Conservation (phyloP, 2,797 vertebrate genomes). For the Thamnophis elegans region DNA sequence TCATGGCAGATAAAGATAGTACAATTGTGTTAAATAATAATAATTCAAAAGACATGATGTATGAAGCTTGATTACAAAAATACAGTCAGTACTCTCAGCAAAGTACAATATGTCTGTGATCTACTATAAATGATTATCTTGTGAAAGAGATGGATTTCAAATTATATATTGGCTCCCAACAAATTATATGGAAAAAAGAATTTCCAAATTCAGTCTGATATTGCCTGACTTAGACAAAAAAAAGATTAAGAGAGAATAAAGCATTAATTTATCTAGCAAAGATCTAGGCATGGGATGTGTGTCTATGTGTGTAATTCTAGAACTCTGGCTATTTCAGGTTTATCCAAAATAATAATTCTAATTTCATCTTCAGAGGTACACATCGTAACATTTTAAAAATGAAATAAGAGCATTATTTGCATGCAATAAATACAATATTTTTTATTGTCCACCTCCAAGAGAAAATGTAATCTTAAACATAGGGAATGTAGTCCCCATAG, state of each 20-base stretch:
- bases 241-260: not conserved
- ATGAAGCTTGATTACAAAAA: not conserved
- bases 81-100: not conserved
- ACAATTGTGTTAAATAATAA: not conserved
- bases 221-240: not conserved
- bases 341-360: not conserved
- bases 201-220: not conserved
- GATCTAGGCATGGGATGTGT: not conserved
- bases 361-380: not conserved
- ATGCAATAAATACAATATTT: not conserved
- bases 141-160: not conserved
- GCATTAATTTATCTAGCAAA: not conserved
- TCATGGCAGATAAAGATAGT: not conserved
- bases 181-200: not conserved
- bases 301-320: not conserved
- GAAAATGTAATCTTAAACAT: not conserved
- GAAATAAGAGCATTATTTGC: not conserved
- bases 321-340: not conserved
- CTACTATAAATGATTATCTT: not conserved
- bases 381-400: not conserved
- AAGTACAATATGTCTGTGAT: not conserved
- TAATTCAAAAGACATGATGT: not conserved
- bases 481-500: not conserved
- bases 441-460: not conserved
- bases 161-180: not conserved